Evolutionary conservation across 2,113 vertebrate genomes (phyloP), one percentile per base, ranked within the genome.

Genomic region (Hydrochoerus hydrochaeris): DNA sequence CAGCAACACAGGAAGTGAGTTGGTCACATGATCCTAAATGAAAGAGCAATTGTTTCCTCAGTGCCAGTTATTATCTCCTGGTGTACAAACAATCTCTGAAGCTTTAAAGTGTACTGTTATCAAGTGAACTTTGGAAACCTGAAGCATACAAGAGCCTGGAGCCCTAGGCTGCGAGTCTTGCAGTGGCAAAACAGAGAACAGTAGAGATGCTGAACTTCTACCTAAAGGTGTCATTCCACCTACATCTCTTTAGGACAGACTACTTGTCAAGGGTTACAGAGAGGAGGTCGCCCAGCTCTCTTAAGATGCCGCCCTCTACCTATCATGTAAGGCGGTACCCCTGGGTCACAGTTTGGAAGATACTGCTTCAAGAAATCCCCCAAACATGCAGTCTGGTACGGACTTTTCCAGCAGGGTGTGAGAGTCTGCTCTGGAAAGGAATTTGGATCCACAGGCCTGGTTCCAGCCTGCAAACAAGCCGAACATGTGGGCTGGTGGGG

Each of bases 121-220:
- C 83, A 73, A 54, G 71, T 44, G 89, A 58, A 82, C 88, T 96
- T 44, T 85, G 91, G 49, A 94, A 86, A 95, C 71, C 49, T 62
- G 14, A 22, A 62, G 49, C 41, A 69, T 60, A 90, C 30, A 77
- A 81, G 46, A 19, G 10, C 5, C 54, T 0, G 0, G 67, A 84
- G n/a, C 44, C 41, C 22, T 62, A 58, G 84, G 24, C 65, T 22
- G 19, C 22, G 14, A 62, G 78, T 57, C 38, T 20, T 30, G 7
- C 20, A 14, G 57, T 11, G 13, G 49, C 4, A 46, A 35, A 77
- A 65, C n/a, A 44, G 5, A 92, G 35, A 58, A 65, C 49, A 62
- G 10, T 80, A 60, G 24, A 44, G 12, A 54, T 4, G 35, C 19
- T 24, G 13, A 88, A 52, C 19, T 83, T 81, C 49, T 60, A 12